Conservation (phyloP, 2,797 vertebrate species). For the Craterocephalus amniculus region DNA sequence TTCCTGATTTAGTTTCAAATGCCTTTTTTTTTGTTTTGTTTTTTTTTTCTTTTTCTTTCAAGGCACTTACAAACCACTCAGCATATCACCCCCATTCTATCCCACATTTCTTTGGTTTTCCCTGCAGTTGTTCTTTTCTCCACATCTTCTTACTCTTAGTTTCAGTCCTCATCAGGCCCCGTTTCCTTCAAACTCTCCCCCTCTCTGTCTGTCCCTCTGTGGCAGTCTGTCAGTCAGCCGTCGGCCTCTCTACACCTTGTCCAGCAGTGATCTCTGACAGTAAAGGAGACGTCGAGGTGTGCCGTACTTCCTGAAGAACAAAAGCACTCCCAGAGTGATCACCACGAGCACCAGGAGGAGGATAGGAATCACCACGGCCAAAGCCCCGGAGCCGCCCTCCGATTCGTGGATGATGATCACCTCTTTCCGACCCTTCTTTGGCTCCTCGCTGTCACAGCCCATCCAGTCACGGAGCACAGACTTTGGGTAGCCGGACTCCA, state of each 20-base stretch:
- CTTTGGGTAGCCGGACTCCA: slow-evolving; percentile 91
- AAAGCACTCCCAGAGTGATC: slow-evolving; percentile 84
- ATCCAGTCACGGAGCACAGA: slow-evolving; percentile 91
- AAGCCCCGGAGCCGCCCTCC: slow-evolving; percentile 73
- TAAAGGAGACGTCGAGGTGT: slow-evolving; percentile 92
- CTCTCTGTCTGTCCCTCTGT: slow-evolving; percentile 59
- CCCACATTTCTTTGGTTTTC: slow-evolving; percentile 31
- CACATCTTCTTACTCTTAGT: slow-evolving; percentile 25
- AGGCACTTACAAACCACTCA: slow-evolving; percentile 67
- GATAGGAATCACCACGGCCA: slow-evolving; percentile 86
- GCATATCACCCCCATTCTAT: slow-evolving; percentile 13
- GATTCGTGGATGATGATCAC: slow-evolving; percentile 87
- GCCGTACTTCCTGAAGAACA: slow-evolving; percentile 91
- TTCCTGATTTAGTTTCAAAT: slow-evolving; percentile 78
- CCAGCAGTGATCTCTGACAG: slow-evolving; percentile 88
- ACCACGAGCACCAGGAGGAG: slow-evolving; percentile 88
- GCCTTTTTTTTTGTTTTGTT: slow-evolving; percentile 41
- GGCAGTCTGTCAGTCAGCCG: slow-evolving; percentile 59
- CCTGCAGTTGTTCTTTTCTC: slow-evolving; percentile 34
- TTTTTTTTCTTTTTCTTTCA: slow-evolving; percentile 40
- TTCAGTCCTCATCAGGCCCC: slow-evolving; percentile 44
- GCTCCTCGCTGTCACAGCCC: slow-evolving; percentile 87
- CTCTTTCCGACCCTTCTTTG: slow-evolving; percentile 79
- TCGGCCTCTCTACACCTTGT: slow-evolving; percentile 81
- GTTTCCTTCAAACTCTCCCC: slow-evolving; percentile 28